phyloP scores from a whole-genome alignment of 1,140 invertebrate genomes.

The Danaus melanippus region DNA sequence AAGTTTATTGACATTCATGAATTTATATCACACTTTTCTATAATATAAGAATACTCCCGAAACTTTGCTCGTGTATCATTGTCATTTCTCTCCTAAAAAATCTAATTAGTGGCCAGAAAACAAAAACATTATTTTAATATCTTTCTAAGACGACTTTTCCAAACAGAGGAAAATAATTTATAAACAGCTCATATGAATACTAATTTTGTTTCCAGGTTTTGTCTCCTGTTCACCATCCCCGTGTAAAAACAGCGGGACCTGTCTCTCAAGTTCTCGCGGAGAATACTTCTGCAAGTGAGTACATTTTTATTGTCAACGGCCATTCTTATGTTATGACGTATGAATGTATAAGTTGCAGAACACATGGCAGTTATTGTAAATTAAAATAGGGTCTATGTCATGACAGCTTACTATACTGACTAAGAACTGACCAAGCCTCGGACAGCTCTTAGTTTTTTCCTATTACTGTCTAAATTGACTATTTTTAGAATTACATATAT shows the following conservation, averaged over 20 bases:
- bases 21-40: conserved; percentile 5
- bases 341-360: no score
- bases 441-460: no score
- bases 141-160: background rate
- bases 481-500: no score
- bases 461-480: no score
- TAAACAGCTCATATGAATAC: conserved; percentile 3
- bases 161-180: conserved; percentile 4
- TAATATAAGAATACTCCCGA: background rate
- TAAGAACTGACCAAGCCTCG: no score
- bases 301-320: background rate
- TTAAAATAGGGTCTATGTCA: no score
- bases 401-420: no score
- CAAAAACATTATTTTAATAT: no score
- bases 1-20: conserved; percentile 17
- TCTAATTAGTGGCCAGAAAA: no score
- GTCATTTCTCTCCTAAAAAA: no score
- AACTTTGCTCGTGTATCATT: conserved; percentile 1
- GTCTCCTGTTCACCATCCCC: conserved; percentile 89
- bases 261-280: conserved; percentile 78
- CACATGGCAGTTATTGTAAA: no score
- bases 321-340: no score
- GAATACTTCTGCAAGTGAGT: conserved; percentile 92
- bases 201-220: conserved; percentile 76
- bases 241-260: conserved; percentile 86